Evolutionary conservation across 2,888 invertebrate genomes (phyloP), one percentile per base, ranked within the genome.

Genomic region (Nomada flava): DNA sequence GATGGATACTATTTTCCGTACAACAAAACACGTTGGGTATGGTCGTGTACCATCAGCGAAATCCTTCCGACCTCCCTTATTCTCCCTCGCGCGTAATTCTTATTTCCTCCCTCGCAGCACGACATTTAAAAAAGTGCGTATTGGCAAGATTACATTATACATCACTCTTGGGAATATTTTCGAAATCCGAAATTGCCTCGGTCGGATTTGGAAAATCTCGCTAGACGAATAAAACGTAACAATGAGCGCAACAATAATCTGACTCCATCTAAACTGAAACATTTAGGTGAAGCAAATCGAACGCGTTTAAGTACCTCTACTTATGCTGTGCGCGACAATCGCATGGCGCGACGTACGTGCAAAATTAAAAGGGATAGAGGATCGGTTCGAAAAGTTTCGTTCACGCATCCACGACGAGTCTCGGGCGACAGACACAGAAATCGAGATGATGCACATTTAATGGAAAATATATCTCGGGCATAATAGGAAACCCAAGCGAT

Each of bases 201-300:
- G 84, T 90, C 91, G 89, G 90, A 91, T 88, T 83, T 85, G 77
- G 89, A 91, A 91, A 92, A 91, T 89, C 89, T 86, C 77, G 83
- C 79, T 75, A 42, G 81, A 88, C 76, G 84, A 87, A 84, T 82
- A 84, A 82, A 83, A 88, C 70, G 82, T 84, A 88, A 85, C 79
- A 83, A 83, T 75, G 79, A 75, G 74, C 69, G 78, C 72, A 73
- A 62, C 72, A 73, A 79, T 82, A 88, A 92, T 93, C 91, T 93
- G 93, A 91, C 89, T 92, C 93, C 93, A 93, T 90, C 93, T 93
- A 93, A 93, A 93, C 92, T 89, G 81, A 73, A 85, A 83, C 89
- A 92, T 93, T 93, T 93, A 93, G 93, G 89, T 91, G 93, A 93
- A 92, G 92, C 93, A 93, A 93, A 93, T 92, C 82, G 79, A 84